Base-by-base conservation (phyloP, 2,888 invertebrate genomes). In the Leptopilina syphax region DNA sequence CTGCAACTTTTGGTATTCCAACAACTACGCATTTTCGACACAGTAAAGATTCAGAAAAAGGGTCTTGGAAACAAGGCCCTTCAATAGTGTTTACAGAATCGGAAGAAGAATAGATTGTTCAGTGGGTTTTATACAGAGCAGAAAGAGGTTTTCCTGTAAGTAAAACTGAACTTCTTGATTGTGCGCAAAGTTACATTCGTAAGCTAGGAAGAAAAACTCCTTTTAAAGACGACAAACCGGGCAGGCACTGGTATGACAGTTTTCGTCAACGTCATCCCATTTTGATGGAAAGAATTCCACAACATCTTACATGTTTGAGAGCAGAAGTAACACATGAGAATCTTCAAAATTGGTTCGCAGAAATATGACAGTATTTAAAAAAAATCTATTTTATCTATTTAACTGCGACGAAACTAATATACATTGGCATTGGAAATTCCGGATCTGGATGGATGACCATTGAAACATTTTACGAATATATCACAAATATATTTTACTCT, bases 371-470 rank as follows among this genome's bases (percentile, higher is more conserved):
- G 13, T 65, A 65, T 65, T 65, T 65, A 65, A 65, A 27, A 65
- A 65, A 65, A 65, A 65, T 65, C 65, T 65, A 12, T 65, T 65
- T 10, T 10, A 65, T 65, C 9, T 65, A 65, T 65, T 65, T 65
- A 65, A 65, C 18, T 65, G 66, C 18, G 1, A 65, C 66, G 66
- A 41, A 10, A 65, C 66, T 0, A 65, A 65, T 41, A 65, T 65
- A 65, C 6, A 8, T 6, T 50, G 88, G 88, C 63, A 79, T 91
- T 47, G 92, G 92, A 80, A 89, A 86, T 80, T 90, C 90, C 6
- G 92, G 92, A 13, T 89, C 82, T 73, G 92, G 92, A 6, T 92
- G 92, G 92, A 93, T 91, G 92, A 92, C 89, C 6, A 83, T 86
- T 3, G 89, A 90, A 83, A 87, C 86, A 7, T 92, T 92, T 85